These are phyloP conservation scores for Sebastes wilsoni DNA, from an alignment of 2,797 vertebrate species.

Conservation along the genomic window DNA sequence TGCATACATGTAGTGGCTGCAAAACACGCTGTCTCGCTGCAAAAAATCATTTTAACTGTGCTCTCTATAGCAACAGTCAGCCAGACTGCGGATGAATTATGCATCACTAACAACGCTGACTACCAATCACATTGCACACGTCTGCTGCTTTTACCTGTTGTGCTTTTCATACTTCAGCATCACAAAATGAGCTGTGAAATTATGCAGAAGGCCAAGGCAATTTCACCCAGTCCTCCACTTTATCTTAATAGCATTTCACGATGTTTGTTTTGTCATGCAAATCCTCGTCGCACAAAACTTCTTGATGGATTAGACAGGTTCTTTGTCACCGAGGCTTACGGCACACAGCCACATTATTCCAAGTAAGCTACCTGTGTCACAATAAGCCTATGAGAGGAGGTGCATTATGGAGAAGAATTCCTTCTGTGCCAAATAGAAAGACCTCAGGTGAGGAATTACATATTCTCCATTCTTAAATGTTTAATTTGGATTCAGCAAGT, in stretches of 20 bases:
- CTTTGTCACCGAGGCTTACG: slow-evolving; percentile 13
- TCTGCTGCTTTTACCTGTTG: slow-evolving; percentile 51
- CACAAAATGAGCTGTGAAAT: slow-evolving; percentile 48
- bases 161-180: slow-evolving; percentile 16
- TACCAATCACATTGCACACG: slow-evolving; percentile 8
- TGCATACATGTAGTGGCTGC: not conserved
- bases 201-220: slow-evolving; percentile 20
- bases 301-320: slow-evolving; percentile 37
- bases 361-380: slow-evolving; percentile 2
- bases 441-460: not conserved
- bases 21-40: not conserved
- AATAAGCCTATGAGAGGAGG: not conserved
- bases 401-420: not conserved
- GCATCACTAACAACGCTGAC: slow-evolving; percentile 26
- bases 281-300: slow-evolving; percentile 18
- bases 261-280: slow-evolving; percentile 55
- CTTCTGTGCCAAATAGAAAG: not conserved
- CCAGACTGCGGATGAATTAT: slow-evolving; percentile 42
- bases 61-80: not conserved
- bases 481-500: not conserved
- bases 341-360: not conserved
- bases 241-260: slow-evolving; percentile 26
- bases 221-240: slow-evolving; percentile 24
- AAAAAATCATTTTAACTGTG: slow-evolving; percentile 19
- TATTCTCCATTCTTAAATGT: not conserved